phyloP scores from a whole-genome alignment of 2,113 vertebrate genomes.

The Nesogale talazaci region DNA sequence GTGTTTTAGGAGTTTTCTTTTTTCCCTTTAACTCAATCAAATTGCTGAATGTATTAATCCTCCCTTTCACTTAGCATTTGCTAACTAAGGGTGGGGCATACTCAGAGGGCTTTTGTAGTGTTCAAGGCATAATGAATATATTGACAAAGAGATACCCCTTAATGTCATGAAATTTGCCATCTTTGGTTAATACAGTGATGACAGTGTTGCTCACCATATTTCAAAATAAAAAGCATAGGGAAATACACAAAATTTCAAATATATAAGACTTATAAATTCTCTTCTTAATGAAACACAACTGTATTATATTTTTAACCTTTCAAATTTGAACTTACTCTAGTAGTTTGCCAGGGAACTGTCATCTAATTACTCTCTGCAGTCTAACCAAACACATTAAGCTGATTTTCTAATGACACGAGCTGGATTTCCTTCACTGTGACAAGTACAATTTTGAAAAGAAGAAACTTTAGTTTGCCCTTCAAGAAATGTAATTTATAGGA shows the following conservation, averaged over 20 bases:
- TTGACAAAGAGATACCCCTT: neutral
- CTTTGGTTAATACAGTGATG: neutral
- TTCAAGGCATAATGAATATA: neutral
- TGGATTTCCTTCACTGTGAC: constrained; percentile 22
- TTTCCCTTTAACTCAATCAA: neutral
- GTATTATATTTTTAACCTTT: neutral
- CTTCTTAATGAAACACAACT: neutral
- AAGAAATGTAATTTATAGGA: constrained; percentile 74
- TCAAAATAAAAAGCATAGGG: neutral
- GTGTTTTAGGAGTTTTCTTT: neutral
- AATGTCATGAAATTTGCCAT: neutral
- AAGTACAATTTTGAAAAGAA: constrained; percentile 66
- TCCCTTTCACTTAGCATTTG: constrained; percentile 15
- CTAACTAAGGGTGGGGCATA: neutral
- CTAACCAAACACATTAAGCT: neutral
- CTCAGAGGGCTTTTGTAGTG: neutral
- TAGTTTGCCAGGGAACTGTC: neutral
- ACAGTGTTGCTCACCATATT: neutral
- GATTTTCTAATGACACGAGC: constrained; percentile 12
- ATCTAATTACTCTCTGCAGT: neutral
- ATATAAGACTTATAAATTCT: neutral
- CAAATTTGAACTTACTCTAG: neutral
- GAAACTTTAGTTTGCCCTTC: constrained; percentile 68
- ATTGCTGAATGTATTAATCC: constrained; percentile 24
- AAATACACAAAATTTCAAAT: neutral